These are phyloP conservation scores for Trichonephila clavata DNA, from an alignment of 1,140 invertebrate genomes.

Conservation along the genomic window DNA sequence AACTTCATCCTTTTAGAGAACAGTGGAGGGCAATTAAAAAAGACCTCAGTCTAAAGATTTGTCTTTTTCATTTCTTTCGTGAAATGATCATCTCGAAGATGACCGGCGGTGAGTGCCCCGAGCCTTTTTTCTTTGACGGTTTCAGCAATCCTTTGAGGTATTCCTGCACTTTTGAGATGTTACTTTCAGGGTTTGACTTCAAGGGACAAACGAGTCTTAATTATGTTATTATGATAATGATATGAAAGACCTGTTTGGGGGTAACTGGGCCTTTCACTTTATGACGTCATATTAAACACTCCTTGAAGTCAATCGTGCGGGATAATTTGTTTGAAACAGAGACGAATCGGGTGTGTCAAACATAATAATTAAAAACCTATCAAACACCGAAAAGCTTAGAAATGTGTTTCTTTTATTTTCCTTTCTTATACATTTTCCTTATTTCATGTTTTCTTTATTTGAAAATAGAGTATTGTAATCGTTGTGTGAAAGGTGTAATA, in stretches of 20 bases:
- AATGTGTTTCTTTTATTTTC: not conserved
- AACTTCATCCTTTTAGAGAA: not conserved
- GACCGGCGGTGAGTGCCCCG: not conserved
- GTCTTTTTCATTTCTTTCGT: not conserved
- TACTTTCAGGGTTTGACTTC: slow-evolving; percentile 11
- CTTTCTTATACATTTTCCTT: not conserved
- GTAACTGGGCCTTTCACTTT: slow-evolving; percentile 13
- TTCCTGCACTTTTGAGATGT: not conserved
- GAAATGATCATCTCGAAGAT: not conserved
- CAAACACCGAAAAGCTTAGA: not conserved
- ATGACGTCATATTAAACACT: slow-evolving; percentile 61
- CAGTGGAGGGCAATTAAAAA: not conserved
- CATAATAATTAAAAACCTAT: slow-evolving; percentile 5
- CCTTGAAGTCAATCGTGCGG: slow-evolving; percentile 4
- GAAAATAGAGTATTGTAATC: too few relatives aligned
- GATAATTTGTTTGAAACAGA: slow-evolving; percentile 23
- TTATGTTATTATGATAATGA: slow-evolving; percentile 72
- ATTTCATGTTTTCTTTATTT: too few relatives aligned
- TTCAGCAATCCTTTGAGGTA: not conserved
- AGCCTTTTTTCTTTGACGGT: not conserved
- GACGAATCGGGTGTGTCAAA: slow-evolving; percentile 1
- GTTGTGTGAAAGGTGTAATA: too few relatives aligned
- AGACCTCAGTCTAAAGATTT: not conserved
- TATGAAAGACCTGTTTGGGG: slow-evolving; percentile 56
- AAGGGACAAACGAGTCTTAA: slow-evolving; percentile 57